phyloP scores from a whole-genome alignment of 2,113 vertebrate species.

The Seriola quinqueradiata region DNA sequence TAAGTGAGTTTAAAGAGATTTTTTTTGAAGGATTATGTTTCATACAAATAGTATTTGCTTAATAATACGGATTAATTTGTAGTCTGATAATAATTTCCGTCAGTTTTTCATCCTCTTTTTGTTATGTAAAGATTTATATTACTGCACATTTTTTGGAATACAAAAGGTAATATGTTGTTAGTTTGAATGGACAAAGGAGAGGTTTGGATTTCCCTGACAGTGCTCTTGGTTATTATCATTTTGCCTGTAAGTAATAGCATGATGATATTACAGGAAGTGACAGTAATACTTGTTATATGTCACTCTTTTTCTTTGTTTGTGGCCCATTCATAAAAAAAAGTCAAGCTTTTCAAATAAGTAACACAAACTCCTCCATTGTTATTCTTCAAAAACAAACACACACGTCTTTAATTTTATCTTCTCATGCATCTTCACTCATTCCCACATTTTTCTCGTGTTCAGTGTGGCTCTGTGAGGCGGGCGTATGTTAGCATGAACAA shows the following conservation, averaged over 20 bases:
- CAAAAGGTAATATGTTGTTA: constrained; percentile 23
- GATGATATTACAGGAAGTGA: constrained; percentile 58
- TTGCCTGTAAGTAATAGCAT: constrained; percentile 31
- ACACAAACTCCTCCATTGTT: constrained; percentile 48
- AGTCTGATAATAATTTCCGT: constrained; percentile 13
- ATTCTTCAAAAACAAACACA: constrained; percentile 58
- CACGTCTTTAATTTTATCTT: constrained; percentile 45
- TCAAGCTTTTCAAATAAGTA: constrained; percentile 55
- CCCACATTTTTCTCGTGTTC: constrained; percentile 61
- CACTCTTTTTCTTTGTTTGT: constrained; percentile 38
- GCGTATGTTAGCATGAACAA: constrained; percentile 71
- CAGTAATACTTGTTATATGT: constrained; percentile 44
- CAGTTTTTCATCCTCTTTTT: constrained; percentile 38
- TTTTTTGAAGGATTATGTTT: constrained; percentile 38
- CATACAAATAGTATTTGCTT: constrained; percentile 47
- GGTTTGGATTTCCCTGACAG: constrained; percentile 47
- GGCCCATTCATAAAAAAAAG: constrained; percentile 52
- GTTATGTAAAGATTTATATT: constrained; percentile 16
- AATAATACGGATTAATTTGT: constrained; percentile 27
- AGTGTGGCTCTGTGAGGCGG: constrained; percentile 50
- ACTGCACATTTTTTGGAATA: constrained; percentile 17
- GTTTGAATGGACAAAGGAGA: constrained; percentile 36
- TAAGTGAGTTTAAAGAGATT: constrained; percentile 24
- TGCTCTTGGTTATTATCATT: constrained; percentile 47
- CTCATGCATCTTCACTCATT: constrained; percentile 58